Percentiles rank a stretch among this genome's conserved stretches.
phyloP scores from a whole-genome alignment of 2,113 vertebrate genomes.

The Atractosteus spatula region DNA sequence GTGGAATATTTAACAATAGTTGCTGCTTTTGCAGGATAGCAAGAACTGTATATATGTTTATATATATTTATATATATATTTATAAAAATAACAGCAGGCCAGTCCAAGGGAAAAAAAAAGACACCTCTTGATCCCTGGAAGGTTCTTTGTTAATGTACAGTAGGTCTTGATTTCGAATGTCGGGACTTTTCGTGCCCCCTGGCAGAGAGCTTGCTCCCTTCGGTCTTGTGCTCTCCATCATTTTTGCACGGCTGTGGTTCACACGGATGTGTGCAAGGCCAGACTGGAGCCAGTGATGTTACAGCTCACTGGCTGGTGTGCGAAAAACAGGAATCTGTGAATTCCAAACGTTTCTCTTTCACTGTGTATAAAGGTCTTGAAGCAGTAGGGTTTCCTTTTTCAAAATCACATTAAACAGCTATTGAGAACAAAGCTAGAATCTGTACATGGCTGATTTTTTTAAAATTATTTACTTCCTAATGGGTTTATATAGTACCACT shows the following conservation, averaged over 20 bases:
- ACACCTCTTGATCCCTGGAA: constrained; percentile 4
- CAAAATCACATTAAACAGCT: constrained; percentile 53
- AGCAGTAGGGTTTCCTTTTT: constrained; percentile 21
- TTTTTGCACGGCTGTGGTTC: neutral
- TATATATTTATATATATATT: constrained; percentile 60
- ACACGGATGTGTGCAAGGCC: neutral
- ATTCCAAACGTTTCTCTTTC: neutral
- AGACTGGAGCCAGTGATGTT: constrained; percentile 4
- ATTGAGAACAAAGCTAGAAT: constrained; percentile 40
- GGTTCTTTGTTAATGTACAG: constrained; percentile 22
- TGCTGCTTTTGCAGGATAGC: constrained; percentile 74
- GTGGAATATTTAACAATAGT: constrained; percentile 72
- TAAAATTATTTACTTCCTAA: constrained; percentile 42
- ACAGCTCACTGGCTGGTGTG: neutral
- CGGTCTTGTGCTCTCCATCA: neutral
- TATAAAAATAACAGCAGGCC: constrained; percentile 31
- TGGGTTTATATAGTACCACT: constrained; percentile 46
- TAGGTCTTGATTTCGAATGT: neutral
- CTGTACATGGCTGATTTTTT: constrained; percentile 59
- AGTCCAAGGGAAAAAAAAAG: constrained; percentile 16
- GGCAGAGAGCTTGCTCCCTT: neutral
- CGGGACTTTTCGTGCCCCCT: neutral
- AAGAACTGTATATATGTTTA: constrained; percentile 51
- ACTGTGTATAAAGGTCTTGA: constrained; percentile 18
- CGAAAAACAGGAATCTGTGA: neutral